These are phyloP conservation scores for Actias luna DNA, from an alignment of 2,888 invertebrate genomes.

Conservation along the genomic window DNA sequence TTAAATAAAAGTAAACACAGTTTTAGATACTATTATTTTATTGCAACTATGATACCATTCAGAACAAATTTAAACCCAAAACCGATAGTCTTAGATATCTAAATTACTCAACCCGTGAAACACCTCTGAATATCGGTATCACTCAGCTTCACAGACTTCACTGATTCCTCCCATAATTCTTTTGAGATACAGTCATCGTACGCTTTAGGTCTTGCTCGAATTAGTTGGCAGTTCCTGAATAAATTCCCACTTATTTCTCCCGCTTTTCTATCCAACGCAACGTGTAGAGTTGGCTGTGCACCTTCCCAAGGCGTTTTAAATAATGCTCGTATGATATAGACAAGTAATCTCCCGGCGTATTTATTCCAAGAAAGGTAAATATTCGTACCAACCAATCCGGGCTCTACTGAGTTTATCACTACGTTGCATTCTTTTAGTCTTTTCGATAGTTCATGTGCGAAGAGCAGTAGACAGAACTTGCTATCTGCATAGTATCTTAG, in stretches of 20 bases:
- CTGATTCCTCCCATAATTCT: constrained; percentile 38
- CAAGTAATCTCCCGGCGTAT: constrained; percentile 78
- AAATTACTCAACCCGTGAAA: not conserved
- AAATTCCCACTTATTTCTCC: constrained; percentile 85
- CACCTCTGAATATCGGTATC: constrained; percentile 21
- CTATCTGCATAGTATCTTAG: constrained; percentile 78
- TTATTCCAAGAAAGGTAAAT: constrained; percentile 83
- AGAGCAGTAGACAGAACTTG: constrained; percentile 88
- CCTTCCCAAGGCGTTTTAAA: constrained; percentile 90
- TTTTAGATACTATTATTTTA: no score
- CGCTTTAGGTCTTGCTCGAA: constrained; percentile 74
- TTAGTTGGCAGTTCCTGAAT: constrained; percentile 86
- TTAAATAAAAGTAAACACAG: no score
- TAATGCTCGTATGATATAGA: constrained; percentile 83
- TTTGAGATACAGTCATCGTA: constrained; percentile 72
- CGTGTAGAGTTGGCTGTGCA: constrained; percentile 89
- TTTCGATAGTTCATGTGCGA: constrained; percentile 87
- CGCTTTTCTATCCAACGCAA: constrained; percentile 77
- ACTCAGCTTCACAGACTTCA: constrained; percentile 30
- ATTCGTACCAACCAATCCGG: constrained; percentile 90
- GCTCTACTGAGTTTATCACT: constrained; percentile 90
- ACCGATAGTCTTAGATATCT: not conserved
- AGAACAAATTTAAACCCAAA: no score
- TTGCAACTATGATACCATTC: no score
- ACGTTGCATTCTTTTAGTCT: constrained; percentile 84